Evolutionary conservation across 1,140 invertebrate genomes (phyloP), one percentile per base, ranked within the genome.

Genomic region (Heliothis subflexa): DNA sequence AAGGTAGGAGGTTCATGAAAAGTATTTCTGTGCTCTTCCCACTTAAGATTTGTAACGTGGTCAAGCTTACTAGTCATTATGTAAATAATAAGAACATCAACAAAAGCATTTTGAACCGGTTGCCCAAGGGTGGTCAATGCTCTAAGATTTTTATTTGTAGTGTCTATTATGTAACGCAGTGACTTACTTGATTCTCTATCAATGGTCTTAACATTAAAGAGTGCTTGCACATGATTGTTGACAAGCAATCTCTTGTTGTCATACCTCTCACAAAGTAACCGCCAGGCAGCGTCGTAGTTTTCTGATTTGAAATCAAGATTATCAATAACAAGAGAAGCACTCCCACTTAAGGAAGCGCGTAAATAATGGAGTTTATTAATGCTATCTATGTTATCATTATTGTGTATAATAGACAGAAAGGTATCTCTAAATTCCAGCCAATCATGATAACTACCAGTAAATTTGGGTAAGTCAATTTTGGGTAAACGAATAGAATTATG

Each of bases 11-110:
- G 49, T n/a, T 74, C 50, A 12, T 5, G 33, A 9, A 79, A 50
- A 12, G 28, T 80, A 50, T 82, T 82, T 3, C 78, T 71, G 68
- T 81, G 66, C 57, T 81, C 79, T 71, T 83, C 75, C 79, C 84
- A 85, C 50, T 79, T 16, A 54, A 79, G 64, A 55, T 33, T 49
- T 2, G 78, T 83, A 11, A 73, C 16, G 16, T 50, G 10, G 57
- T 85, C 74, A 25, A 85, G 78, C 55, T 80, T 84, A 28, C 55
- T 70, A 0, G 64, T 57, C 68, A 82, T 62, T 40, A 33, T 62
- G 13, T 59, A 59, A 28, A 59, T 59, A n/a, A n/a, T n/a, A n/a
- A n/a, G n/a, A n/a, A n/a, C n/a, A n/a, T n/a, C n/a, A n/a, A n/a
- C n/a, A n/a, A n/a, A n/a, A n/a, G n/a, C n/a, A n/a, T n/a, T n/a